Base-by-base conservation (phyloP, 2,797 vertebrate genomes). In the Dipus sagitta region DNA sequence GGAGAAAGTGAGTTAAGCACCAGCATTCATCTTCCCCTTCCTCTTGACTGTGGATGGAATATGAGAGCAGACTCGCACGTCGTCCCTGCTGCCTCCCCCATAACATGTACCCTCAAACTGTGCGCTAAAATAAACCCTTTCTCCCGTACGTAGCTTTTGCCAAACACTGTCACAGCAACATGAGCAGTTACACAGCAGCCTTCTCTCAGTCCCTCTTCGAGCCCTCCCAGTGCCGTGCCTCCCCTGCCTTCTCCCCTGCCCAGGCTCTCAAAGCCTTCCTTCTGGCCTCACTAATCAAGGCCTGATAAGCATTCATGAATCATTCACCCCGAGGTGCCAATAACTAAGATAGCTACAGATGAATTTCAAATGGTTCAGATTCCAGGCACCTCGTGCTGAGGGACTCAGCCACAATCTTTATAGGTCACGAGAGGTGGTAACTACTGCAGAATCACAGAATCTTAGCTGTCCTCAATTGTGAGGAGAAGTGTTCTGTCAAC, bases 291-390 rank as follows among this genome's bases (percentile, higher is more conserved):
- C 71, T 94, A 65, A 60, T 18, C 72, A 26, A 6, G 88, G 79
- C 42, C 58, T 18, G 30, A 70, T 58, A 82, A 91, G 14, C 23
- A 7, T 78, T 3, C 68, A 94, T 23, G 87, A 88, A 67, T 75
- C 67, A 67, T 24, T 65, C 30, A 24, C 72, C 70, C 26, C 12
- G 28, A 86, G 54, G 84, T 88, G 75, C 64, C 84, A 91, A 67
- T 78, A 65, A 84, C 84, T 80, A 93, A 96, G 62, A 90, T 71
- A 93, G 80, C 38, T 74, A n/a, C 24, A 86, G 94, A 75, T 64
- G 42, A 88, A 88, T 26, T 85, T 88, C 64, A 38, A 67, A 84
- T 9, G 86, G 47, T 47, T 76, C 28, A 91, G 38, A 81, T 28
- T 84, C 58, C 24, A 38, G 65, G 92, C 70, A 23, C 24, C 38